These are phyloP conservation scores for Pycnomerus fuliginosus DNA, from an alignment of 2,888 invertebrate genomes.

Conservation along the genomic window DNA sequence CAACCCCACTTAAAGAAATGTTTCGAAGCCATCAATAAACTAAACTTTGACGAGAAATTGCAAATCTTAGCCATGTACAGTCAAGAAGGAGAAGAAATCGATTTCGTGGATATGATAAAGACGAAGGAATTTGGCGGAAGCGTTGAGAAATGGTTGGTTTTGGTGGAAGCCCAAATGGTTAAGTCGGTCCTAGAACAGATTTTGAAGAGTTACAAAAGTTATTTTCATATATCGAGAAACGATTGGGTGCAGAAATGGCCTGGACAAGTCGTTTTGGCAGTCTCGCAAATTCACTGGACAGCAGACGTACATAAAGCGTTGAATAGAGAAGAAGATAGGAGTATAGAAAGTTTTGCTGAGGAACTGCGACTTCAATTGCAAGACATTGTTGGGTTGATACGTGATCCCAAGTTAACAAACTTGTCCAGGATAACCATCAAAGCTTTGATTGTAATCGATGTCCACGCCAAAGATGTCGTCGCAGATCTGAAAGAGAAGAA, in stretches of 20 bases:
- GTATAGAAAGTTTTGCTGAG: constrained; percentile 55
- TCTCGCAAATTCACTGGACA: constrained; percentile 84
- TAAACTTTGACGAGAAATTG: constrained; percentile 85
- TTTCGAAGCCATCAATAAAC: constrained; percentile 87
- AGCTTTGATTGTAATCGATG: constrained; percentile 87
- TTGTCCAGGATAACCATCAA: constrained; percentile 81
- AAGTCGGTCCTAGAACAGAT: constrained; percentile 78
- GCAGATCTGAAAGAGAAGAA: constrained; percentile 67
- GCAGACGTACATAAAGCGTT: constrained; percentile 72
- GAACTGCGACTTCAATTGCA: constrained; percentile 64
- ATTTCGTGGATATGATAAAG: constrained; percentile 15
- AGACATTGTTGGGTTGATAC: constrained; percentile 72
- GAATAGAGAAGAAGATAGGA: constrained; percentile 56
- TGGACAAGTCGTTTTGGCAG: constrained; percentile 80
- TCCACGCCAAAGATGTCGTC: constrained; percentile 83
- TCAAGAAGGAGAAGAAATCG: constrained; percentile 75
- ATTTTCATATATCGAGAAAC: constrained; percentile 58
- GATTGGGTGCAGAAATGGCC: constrained; percentile 90
- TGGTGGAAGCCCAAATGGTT: constrained; percentile 86
- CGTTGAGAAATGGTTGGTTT: constrained; percentile 93
- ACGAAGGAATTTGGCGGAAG: constrained; percentile 60
- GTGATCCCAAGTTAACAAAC: constrained; percentile 67
- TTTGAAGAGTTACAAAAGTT: constrained; percentile 65
- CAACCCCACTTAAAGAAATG: constrained; percentile 95
- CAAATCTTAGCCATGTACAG: constrained; percentile 90